Conservation (phyloP, 1,140 invertebrate species). For the Papilio dardanus region DNA sequence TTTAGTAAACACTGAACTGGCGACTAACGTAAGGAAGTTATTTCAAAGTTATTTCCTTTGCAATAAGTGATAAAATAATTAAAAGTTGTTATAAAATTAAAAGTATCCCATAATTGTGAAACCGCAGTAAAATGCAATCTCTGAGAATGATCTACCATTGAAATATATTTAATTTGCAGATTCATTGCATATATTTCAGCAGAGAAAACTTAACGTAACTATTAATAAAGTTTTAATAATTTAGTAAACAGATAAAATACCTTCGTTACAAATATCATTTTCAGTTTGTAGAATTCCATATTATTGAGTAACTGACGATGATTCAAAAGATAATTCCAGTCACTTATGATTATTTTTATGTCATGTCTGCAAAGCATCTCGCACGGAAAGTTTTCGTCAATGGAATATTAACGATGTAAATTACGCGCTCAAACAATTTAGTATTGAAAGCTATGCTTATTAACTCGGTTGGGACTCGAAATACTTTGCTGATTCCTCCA, state of each 20-base stretch:
- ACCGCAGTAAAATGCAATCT: no score
- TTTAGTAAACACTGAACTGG: no score
- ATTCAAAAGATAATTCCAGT: conserved; percentile 8
- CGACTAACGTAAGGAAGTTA: background rate
- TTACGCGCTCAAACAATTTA: background rate
- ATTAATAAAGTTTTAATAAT: no score
- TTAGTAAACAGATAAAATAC: background rate
- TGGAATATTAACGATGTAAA: conserved; percentile 1
- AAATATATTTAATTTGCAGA: no score
- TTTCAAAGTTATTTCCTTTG: background rate
- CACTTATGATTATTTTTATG: conserved; percentile 12
- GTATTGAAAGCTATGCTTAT: background rate
- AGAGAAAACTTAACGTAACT: no score
- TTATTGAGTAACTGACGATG: background rate
- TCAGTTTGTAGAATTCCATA: background rate
- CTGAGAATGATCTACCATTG: no score
- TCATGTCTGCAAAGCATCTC: no score
- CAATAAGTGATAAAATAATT: background rate
- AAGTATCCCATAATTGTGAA: no score
- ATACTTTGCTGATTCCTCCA: background rate
- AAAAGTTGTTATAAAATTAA: background rate
- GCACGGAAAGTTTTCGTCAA: background rate
- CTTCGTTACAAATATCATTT: background rate
- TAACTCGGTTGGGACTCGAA: background rate
- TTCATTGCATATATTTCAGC: no score